These are phyloP conservation scores for Huso huso DNA, from an alignment of 2,797 vertebrate species.

Conservation along the genomic window DNA sequence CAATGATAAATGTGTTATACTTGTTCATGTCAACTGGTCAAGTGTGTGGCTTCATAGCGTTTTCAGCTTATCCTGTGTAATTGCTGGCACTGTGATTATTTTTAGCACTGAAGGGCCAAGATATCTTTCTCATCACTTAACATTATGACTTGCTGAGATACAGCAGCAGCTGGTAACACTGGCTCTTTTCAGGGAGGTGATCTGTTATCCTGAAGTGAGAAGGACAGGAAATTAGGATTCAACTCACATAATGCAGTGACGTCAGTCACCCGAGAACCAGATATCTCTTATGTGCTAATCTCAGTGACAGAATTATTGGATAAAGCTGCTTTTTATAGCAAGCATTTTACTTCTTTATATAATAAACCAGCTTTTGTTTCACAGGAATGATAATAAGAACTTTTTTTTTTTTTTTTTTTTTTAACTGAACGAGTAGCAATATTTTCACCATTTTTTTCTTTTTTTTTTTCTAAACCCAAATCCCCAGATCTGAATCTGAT, in stretches of 20 bases:
- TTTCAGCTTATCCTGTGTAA: neutral
- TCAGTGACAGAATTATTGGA: constrained; percentile 15
- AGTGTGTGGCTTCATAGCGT: neutral
- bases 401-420: neutral
- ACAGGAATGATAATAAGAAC: neutral
- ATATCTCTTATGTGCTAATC: constrained; percentile 8
- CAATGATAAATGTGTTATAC: neutral
- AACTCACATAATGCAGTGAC: neutral
- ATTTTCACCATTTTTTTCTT: neutral
- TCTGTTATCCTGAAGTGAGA: neutral
- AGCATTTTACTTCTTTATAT: constrained; percentile 2
- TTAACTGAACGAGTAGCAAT: neutral
- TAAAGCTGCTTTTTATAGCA: constrained; percentile 4
- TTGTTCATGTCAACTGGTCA: neutral
- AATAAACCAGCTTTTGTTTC: constrained; percentile 6
- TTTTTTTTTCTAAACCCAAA: neutral
- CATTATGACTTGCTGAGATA: neutral
- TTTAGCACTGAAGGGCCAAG: neutral
- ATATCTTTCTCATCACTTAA: constrained; percentile 1
- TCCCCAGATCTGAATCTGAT: too few relatives aligned
- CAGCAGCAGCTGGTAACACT: neutral
- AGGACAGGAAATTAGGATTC: constrained; percentile 15
- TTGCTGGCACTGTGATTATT: neutral
- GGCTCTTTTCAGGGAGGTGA: constrained; percentile 3
- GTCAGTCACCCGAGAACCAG: constrained; percentile 5